Base-by-base conservation (phyloP, 2,888 invertebrate genomes). In the Cerastis leucographa region DNA sequence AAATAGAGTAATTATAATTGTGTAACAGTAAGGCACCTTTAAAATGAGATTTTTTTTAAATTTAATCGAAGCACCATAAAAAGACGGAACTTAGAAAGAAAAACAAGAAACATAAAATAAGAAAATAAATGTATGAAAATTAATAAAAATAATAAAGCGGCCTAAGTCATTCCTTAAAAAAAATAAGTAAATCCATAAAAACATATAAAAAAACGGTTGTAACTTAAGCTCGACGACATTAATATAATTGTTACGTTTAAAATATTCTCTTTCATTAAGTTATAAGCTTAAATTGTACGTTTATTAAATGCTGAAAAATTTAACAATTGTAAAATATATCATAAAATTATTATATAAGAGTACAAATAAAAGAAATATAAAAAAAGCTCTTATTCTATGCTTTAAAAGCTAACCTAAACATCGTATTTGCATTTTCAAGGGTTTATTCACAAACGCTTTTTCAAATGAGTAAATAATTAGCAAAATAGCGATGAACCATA, bases 291-390 rank as follows among this genome's bases (percentile, higher is more conserved):
- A 79, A 42, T 35, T 35, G 35, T 74, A 65, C 17, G n/a, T 69
- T 59, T 56, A 19, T 35, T 56, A 68, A 81, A 77, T 71, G 80
- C 68, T 65, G 78, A 71, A 72, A 74, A 77, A 59, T 54, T 69
- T 82, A 82, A 72, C 68, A 81, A n/a, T 77, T 69, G 56, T 82
- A 81, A 77, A 80, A 61, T 25, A 75, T 29, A 25, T 49, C 4
- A 14, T 49, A 35, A 61, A 61, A 6, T 29, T 61, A 9, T 22
- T 14, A 62, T 59, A 22, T 76, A 62, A 7, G 40, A 71, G 25
- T 76, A 71, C 8, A 65, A 61, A 54, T 70, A 78, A 69, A 68
- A 51, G 49, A 49, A 61, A 71, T 49, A 77, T 65, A 51, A 66
- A 76, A 71, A 71, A 73, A 17, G 42, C 65, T 49, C 46, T 62